A percentile compares a stretch with the other conserved stretches of the same genome.
phyloP scores from a whole-genome alignment of 2,888 invertebrate species.

The Uropetala carovei region DNA sequence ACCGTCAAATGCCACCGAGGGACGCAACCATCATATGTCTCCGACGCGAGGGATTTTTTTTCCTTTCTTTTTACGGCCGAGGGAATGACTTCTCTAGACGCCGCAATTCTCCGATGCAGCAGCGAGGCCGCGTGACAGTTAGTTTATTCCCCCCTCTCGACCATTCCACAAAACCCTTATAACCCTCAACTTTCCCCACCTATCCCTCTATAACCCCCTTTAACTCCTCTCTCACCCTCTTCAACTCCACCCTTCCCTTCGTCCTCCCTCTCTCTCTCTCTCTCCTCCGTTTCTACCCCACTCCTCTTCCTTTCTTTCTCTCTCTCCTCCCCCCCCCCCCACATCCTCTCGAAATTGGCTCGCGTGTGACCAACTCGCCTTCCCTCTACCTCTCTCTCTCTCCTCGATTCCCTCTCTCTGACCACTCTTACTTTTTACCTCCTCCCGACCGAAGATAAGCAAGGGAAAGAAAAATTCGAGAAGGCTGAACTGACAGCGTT shows the following conservation, averaged over 20 bases:
- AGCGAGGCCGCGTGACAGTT: neutral
- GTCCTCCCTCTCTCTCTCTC: neutral
- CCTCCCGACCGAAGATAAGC: too few relatives aligned
- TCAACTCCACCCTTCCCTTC: neutral
- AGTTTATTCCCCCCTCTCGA: neutral
- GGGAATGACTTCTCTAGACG: constrained; percentile 39
- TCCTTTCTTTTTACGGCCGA: constrained; percentile 36
- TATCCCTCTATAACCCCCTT: neutral
- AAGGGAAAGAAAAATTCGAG: too few relatives aligned
- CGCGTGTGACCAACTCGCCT: neutral
- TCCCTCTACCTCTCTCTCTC: neutral
- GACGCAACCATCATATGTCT: constrained; percentile 46
- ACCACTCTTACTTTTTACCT: neutral
- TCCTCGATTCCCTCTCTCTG: neutral
- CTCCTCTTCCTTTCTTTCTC: too few relatives aligned
- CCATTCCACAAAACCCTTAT: neutral
- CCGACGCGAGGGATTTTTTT: constrained; percentile 21
- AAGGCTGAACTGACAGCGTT: too few relatives aligned
- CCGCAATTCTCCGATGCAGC: constrained; percentile 15
- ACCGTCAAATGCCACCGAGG: constrained; percentile 43
- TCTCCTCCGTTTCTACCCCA: neutral
- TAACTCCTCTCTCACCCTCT: neutral
- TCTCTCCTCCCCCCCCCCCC: neutral
- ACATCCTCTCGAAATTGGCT: neutral
- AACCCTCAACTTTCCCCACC: neutral